These are phyloP conservation scores for Poecilia picta DNA, from an alignment of 2,797 vertebrate genomes.

Conservation along the genomic window DNA sequence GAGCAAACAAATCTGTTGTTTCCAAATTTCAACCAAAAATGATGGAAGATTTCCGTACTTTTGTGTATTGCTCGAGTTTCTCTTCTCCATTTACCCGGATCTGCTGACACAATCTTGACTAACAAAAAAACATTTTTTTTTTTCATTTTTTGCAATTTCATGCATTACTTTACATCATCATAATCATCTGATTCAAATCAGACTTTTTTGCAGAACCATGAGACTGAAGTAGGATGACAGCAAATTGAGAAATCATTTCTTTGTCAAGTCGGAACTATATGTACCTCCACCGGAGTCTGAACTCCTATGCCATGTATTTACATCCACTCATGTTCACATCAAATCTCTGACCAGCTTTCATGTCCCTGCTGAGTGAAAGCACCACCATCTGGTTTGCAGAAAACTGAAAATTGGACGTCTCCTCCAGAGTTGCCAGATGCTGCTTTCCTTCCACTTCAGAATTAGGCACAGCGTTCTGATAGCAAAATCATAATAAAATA, in stretches of 20 bases:
- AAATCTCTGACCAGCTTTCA: not conserved
- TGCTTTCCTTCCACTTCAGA: not conserved
- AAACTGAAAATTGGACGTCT: not conserved
- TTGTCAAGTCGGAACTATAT: not conserved
- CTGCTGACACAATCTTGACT: not conserved
- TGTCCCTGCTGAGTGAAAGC: not conserved
- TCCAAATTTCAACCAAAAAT: conserved; percentile 1
- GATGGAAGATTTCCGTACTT: not conserved
- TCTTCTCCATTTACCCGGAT: not conserved
- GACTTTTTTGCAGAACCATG: not conserved
- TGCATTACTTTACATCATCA: not conserved
- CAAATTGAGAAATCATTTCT: not conserved
- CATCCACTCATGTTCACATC: not conserved
- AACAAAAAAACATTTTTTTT: too few species aligned
- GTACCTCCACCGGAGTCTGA: not conserved
- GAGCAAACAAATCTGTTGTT: not conserved
- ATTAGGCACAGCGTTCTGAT: not conserved
- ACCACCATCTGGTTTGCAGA: not conserved
- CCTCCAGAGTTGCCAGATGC: not conserved
- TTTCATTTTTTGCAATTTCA: not conserved
- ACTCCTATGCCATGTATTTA: not conserved
- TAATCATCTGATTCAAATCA: not conserved
- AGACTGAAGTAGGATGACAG: not conserved
- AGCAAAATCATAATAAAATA: not conserved
- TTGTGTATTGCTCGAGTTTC: not conserved